These are phyloP conservation scores for Phenganax stokvisi DNA, from an alignment of 92 coral and sea anemone genomes.

Conservation along the genomic window DNA sequence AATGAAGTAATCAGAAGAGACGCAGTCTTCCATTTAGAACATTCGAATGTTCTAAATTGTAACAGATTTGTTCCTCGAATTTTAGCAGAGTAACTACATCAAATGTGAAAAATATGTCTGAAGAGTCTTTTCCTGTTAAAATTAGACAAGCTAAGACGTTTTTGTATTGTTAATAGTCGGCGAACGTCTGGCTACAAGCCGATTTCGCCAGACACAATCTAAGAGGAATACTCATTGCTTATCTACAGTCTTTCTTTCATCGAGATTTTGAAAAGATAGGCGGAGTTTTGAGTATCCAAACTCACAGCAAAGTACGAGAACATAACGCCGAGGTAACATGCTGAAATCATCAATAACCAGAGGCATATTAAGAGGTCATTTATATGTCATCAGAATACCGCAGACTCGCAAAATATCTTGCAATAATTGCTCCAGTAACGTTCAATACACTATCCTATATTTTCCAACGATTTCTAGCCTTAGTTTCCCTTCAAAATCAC, in stretches of 20 bases:
- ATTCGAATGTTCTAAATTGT: not conserved
- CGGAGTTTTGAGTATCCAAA: conserved; percentile 3
- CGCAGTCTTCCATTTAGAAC: not conserved
- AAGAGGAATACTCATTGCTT: not conserved
- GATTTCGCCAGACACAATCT: not conserved
- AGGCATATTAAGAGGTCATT: not conserved
- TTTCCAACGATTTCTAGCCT: conserved; percentile 2
- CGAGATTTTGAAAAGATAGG: not conserved
- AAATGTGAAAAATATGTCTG: not conserved
- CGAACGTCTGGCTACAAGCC: not conserved
- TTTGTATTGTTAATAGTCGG: not conserved
- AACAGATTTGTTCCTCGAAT: not conserved
- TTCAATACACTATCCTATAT: not conserved
- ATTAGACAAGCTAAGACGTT: conserved; percentile 12
- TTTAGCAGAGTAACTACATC: not conserved
- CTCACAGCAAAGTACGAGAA: not conserved
- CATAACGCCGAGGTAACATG: not conserved
- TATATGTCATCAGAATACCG: not conserved
- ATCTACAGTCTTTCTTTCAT: not conserved
- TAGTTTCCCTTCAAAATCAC: not conserved
- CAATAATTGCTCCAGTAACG: not conserved
- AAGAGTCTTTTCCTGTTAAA: conserved; percentile 17
- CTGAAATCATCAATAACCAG: not conserved
- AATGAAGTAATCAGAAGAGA: not conserved
- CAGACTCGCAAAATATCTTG: not conserved